A percentile compares a stretch with the other conserved stretches of the same genome.
Conservation (phyloP, 2,888 invertebrate genomes). For the Xestia rhomboidea region DNA sequence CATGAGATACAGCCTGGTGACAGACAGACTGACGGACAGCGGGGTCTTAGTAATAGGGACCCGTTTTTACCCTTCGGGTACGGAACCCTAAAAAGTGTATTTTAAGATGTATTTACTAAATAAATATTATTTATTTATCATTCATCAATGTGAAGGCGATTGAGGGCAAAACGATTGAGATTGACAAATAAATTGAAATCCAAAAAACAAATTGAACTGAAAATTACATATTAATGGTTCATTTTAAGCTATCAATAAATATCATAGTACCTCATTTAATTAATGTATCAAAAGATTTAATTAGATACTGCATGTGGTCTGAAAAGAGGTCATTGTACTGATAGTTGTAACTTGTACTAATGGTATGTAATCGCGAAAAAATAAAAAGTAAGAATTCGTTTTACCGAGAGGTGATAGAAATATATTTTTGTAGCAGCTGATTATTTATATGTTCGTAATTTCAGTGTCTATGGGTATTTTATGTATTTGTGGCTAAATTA, state of each 20-base stretch:
- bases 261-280: not conserved
- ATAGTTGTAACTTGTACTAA: too few species aligned
- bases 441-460: not conserved
- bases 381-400: too few species aligned
- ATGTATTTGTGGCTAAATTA: not conserved
- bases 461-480: not conserved
- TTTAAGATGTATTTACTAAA: not conserved
- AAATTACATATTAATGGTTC: not conserved
- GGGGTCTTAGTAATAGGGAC: too few species aligned
- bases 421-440: not conserved
- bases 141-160: constrained; percentile 17
- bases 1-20: too few species aligned
- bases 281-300: too few species aligned
- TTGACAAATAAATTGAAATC: constrained; percentile 1
- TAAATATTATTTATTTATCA: constrained; percentile 18
- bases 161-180: constrained; percentile 9
- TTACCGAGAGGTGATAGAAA: not conserved
- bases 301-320: not conserved
- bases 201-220: constrained; percentile 1
- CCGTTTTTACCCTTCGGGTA: too few species aligned
- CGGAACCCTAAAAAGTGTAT: too few species aligned
- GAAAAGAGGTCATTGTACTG: too few species aligned
- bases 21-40: too few species aligned
- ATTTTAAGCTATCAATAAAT: not conserved
- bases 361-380: too few species aligned